A percentile compares a stretch with the other conserved stretches of the same genome.
These are phyloP conservation scores for Salticus scenicus DNA, from an alignment of 2,888 invertebrate genomes.

Conservation along the genomic window DNA sequence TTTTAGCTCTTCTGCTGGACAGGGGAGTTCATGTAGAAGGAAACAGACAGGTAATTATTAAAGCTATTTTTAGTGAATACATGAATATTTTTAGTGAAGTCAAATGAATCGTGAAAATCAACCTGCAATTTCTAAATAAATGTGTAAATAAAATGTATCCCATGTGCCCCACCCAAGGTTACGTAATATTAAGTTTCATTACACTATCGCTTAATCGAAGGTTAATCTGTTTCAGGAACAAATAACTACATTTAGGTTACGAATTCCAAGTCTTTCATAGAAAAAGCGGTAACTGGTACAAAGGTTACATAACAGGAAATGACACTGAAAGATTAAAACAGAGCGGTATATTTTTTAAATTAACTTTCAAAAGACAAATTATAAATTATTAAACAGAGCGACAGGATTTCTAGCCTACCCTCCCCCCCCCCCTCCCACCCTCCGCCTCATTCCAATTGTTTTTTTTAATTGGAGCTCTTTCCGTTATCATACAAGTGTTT, in stretches of 20 bases:
- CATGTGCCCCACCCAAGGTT: background rate
- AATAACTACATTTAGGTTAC: constrained; percentile 36
- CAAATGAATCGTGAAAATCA: no score
- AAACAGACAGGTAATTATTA: constrained; percentile 36
- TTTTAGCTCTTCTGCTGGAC: constrained; percentile 61
- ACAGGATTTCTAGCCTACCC: background rate
- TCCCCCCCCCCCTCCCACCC: background rate
- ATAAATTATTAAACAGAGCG: background rate
- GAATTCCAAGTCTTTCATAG: constrained; percentile 30
- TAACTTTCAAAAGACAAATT: background rate
- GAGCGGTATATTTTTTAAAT: background rate
- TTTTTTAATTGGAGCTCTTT: no score
- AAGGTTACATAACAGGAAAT: constrained; percentile 21
- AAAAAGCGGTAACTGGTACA: constrained; percentile 10
- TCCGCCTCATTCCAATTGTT: no score
- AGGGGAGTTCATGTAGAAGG: constrained; percentile 28
- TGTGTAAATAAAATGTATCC: no score
- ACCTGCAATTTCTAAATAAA: no score
- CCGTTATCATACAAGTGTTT: no score
- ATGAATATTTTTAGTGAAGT: no score
- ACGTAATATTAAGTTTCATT: background rate
- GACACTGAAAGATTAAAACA: background rate
- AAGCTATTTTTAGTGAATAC: no score
- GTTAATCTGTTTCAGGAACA: background rate
- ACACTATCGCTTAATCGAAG: background rate